These are phyloP conservation scores for Drosophila stalkeri DNA, from an alignment of 2,888 invertebrate genomes.

Conservation along the genomic window DNA sequence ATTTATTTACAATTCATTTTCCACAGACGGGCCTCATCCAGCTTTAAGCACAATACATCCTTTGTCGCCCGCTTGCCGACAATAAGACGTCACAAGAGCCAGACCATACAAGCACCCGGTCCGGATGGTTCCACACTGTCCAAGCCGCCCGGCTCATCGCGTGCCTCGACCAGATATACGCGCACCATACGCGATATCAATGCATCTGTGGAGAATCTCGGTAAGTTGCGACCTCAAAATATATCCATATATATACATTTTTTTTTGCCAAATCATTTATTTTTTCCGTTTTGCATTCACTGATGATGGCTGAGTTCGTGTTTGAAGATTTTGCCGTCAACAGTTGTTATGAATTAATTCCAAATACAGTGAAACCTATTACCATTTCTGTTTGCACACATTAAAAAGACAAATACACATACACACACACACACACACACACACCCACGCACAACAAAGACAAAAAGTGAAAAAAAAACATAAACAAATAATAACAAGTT, in stretches of 20 bases:
- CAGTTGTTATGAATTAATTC: constrained; percentile 50
- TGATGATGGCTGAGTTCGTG: constrained; percentile 37
- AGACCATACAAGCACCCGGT: constrained; percentile 91
- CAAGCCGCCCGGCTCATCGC: constrained; percentile 78
- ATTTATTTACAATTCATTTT: constrained; percentile 28
- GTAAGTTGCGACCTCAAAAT: constrained; percentile 84
- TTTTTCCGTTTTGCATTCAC: constrained; percentile 28
- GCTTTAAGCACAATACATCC: constrained; percentile 97
- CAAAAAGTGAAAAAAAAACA: constrained; percentile 18
- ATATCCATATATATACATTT: neutral
- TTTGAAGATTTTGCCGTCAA: constrained; percentile 43
- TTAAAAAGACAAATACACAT: constrained; percentile 26
- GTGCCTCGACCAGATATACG: constrained; percentile 86
- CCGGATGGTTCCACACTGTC: constrained; percentile 61
- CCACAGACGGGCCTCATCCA: constrained; percentile 90
- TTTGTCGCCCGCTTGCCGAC: constrained; percentile 96
- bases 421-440: neutral
- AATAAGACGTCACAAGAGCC: constrained; percentile 92
- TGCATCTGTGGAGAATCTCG: constrained; percentile 91
- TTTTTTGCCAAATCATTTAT: constrained; percentile 10
- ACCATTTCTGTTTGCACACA: constrained; percentile 74
- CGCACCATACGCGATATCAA: constrained; percentile 90
- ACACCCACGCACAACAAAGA: constrained; percentile 10
- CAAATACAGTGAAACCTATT: constrained; percentile 55
- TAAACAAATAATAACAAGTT: constrained; percentile 36